Evolutionary conservation across 2,113 vertebrate species (phyloP).

Genomic region (Myiopsitta monachus): DNA sequence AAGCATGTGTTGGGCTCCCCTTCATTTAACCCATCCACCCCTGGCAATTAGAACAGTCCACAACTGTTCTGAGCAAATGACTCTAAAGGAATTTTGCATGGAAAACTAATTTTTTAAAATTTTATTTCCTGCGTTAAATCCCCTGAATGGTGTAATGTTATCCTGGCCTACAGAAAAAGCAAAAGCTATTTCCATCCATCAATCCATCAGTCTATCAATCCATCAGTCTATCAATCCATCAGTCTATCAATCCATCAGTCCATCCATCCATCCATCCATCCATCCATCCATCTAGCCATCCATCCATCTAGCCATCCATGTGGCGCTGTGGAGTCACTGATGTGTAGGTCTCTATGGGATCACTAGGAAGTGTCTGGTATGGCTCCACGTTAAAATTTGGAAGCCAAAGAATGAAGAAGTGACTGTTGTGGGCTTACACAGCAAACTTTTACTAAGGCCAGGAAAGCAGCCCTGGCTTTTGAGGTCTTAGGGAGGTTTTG

Average conservation of each 20-base stretch:
- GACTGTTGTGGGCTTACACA: not conserved
- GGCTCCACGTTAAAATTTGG: not conserved
- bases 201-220: not conserved
- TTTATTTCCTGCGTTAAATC: not conserved
- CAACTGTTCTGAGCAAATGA: accelerated
- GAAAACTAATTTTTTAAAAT: not conserved
- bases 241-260: not conserved
- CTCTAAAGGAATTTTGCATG: not conserved
- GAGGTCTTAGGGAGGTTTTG: not conserved
- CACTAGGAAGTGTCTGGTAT: not conserved
- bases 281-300: not conserved
- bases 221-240: not conserved
- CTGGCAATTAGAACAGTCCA: not conserved
- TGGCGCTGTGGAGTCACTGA: not conserved
- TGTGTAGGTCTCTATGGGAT: not conserved
- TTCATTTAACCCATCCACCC: not conserved
- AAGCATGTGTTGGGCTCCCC: not conserved
- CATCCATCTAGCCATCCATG: accelerated
- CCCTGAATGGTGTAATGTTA: not conserved
- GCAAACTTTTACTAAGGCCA: not conserved
- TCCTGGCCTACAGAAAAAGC: not conserved
- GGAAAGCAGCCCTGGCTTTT: not conserved
- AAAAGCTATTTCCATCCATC: not conserved
- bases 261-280: too few species aligned
- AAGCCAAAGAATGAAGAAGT: not conserved